Conservation (phyloP, 2,113 vertebrate species). For the Anthoscopus minutus region DNA sequence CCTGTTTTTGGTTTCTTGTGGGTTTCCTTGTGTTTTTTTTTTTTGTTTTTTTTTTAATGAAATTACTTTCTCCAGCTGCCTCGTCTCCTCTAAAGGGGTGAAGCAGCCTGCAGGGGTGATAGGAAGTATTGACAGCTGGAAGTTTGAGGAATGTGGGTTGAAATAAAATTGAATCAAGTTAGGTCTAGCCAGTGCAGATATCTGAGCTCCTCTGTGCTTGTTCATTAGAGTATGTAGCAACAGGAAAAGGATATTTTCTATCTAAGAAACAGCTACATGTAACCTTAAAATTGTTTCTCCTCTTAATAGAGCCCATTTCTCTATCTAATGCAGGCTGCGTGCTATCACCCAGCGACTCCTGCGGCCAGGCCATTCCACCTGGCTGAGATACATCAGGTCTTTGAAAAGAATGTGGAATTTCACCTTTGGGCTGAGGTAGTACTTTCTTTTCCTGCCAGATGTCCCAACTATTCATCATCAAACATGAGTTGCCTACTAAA, state of each 20-base stretch:
- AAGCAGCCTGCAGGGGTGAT: neutral
- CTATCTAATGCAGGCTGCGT: neutral
- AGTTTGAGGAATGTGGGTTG: neutral
- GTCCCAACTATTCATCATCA: neutral
- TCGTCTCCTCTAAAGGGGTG: neutral
- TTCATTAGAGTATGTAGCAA: neutral
- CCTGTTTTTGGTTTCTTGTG: neutral
- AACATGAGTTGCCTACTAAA: neutral
- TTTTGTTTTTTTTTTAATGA: neutral
- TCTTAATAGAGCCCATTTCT: neutral
- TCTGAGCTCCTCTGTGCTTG: neutral
- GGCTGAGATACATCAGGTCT: neutral
- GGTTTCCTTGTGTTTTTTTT: neutral
- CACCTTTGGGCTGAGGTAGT: neutral
- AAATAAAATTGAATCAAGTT: neutral
- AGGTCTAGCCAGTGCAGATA: neutral
- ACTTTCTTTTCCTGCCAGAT: neutral
- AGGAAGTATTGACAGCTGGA: neutral
- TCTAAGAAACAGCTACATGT: neutral
- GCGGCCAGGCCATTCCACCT: neutral
- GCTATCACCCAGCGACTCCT: neutral
- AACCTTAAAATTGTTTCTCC: neutral
- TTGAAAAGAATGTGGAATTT: neutral
- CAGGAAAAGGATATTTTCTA: neutral
- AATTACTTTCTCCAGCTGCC: conserved; percentile 28